These are phyloP conservation scores for Aplocera efformata DNA, from an alignment of 2,888 invertebrate species.

Conservation along the genomic window DNA sequence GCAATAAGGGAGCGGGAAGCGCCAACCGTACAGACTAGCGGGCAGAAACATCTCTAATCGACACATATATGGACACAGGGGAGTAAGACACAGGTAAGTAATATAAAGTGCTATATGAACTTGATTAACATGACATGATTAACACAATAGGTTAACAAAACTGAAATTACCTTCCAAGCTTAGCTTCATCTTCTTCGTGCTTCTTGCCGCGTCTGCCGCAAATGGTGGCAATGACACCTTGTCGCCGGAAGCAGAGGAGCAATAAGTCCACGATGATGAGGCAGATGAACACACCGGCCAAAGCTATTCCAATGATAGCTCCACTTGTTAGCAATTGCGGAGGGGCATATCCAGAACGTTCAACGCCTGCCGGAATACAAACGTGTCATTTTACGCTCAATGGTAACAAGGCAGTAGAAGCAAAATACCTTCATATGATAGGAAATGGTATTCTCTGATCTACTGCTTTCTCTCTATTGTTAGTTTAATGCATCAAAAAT, in stretches of 20 bases:
- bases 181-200: slow-evolving; percentile 89
- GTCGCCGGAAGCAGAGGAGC: slow-evolving; percentile 85
- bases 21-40: slow-evolving; percentile 96
- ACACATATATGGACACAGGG: slow-evolving; percentile 49
- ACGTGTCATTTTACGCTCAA: slow-evolving; percentile 25
- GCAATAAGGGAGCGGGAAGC: slow-evolving; percentile 98
- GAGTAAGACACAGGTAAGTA: slow-evolving; percentile 33
- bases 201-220: slow-evolving; percentile 85
- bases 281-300: slow-evolving; percentile 89
- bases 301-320: slow-evolving; percentile 91
- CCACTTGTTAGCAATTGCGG: slow-evolving; percentile 83
- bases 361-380: slow-evolving; percentile 61
- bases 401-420: slow-evolving; percentile 57
- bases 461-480: slow-evolving; percentile 63
- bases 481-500: slow-evolving; percentile 71
- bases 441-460: slow-evolving; percentile 34
- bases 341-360: slow-evolving; percentile 69
- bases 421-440: slow-evolving; percentile 28
- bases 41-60: slow-evolving; percentile 81
- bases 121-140: slow-evolving; percentile 21
- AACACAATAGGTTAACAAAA: slow-evolving; percentile 12
- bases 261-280: slow-evolving; percentile 92
- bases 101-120: slow-evolving; percentile 48
- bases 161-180: slow-evolving; percentile 87
- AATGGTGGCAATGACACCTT: slow-evolving; percentile 85